These are phyloP conservation scores for Meloidogyne hapla DNA, from an alignment of 1,140 invertebrate genomes.

Conservation along the genomic window DNA sequence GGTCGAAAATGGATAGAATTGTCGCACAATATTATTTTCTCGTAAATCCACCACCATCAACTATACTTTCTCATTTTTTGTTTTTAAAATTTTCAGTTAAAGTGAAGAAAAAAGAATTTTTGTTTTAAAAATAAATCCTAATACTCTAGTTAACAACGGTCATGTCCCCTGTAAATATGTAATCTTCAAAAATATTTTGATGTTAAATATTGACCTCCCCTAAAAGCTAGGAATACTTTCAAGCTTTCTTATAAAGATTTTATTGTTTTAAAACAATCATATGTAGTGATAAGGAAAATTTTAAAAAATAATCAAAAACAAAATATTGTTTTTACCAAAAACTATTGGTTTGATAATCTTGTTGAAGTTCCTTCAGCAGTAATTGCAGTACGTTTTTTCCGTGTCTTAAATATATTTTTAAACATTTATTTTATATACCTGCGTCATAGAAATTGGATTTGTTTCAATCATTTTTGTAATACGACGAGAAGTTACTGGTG, in stretches of 20 bases:
- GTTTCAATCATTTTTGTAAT: constrained; percentile 22
- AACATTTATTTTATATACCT: background rate
- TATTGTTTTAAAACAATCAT: background rate
- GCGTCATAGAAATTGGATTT: constrained; percentile 10
- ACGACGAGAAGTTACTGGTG: constrained; percentile 14
- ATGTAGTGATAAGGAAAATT: background rate
- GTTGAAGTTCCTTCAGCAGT: constrained; percentile 11
- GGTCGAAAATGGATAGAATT: background rate
- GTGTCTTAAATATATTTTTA: constrained; percentile 12
- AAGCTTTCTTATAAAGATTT: too few relatives aligned
- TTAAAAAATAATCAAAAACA: too few relatives aligned
- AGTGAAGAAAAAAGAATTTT: background rate
- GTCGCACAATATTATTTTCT: too few relatives aligned
- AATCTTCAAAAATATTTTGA: too few relatives aligned
- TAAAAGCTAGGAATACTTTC: too few relatives aligned
- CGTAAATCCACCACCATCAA: background rate
- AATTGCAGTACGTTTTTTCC: background rate
- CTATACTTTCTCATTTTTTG: constrained; percentile 2
- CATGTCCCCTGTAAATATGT: too few relatives aligned
- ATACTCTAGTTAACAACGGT: too few relatives aligned
- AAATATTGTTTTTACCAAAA: background rate
- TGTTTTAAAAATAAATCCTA: too few relatives aligned
- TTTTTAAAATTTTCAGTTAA: background rate
- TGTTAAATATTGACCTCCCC: too few relatives aligned
- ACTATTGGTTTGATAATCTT: background rate